These are phyloP conservation scores for Syrmaticus mikado DNA, from an alignment of 2,113 vertebrate species.

Conservation along the genomic window DNA sequence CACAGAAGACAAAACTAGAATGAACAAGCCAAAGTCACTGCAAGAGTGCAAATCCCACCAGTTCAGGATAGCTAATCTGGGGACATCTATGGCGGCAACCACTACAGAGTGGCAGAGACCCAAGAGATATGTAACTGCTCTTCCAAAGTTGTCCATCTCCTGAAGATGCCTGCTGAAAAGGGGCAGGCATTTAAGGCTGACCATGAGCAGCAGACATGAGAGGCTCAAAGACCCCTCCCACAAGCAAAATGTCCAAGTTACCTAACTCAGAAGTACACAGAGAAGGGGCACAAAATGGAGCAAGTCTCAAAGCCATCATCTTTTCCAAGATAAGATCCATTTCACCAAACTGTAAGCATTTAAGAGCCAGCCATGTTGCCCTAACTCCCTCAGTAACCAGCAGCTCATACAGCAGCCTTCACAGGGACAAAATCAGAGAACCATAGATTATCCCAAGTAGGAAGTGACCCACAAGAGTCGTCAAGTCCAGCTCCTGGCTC, in stretches of 20 bases:
- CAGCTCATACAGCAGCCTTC: background rate
- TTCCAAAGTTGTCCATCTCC: background rate
- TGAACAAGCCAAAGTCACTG: background rate
- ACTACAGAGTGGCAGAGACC: background rate
- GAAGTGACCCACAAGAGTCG: background rate
- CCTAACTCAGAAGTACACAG: background rate
- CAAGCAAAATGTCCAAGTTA: background rate
- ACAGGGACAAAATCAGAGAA: background rate
- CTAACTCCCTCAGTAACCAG: background rate
- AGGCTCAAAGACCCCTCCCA: background rate
- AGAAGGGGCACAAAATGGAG: background rate
- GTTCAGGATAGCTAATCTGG: background rate
- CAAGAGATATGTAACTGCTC: background rate
- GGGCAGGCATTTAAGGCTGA: background rate
- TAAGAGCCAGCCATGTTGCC: background rate
- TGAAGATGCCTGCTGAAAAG: background rate
- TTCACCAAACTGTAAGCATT: background rate
- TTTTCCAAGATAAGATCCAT: background rate
- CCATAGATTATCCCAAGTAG: background rate
- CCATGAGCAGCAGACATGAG: background rate
- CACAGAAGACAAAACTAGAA: background rate
- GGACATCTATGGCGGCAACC: background rate
- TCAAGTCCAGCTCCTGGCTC: background rate
- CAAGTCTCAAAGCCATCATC: background rate
- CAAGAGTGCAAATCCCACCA: background rate